A percentile compares a stretch with the other conserved stretches of the same genome.
phyloP scores from a whole-genome alignment of 2,888 invertebrate genomes.

The Himalopsyche anomala region DNA sequence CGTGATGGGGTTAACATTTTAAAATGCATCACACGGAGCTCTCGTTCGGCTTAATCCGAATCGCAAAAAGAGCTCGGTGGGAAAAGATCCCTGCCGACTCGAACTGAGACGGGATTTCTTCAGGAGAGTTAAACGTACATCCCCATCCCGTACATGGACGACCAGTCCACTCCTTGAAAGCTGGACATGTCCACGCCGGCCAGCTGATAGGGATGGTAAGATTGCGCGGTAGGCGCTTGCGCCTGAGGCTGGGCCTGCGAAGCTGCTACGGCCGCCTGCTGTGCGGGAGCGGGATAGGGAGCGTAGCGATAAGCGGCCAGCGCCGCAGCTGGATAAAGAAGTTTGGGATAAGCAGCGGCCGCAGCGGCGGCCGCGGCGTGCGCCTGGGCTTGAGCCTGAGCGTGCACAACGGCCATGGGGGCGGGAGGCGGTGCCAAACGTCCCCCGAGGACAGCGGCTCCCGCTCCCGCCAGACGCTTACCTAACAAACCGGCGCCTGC shows the following conservation, averaged over 20 bases:
- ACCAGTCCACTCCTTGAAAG: slow-evolving; percentile 95
- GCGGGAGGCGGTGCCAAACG: slow-evolving; percentile 75
- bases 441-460: slow-evolving; percentile 78
- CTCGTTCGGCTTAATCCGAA: background rate
- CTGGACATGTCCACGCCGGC: slow-evolving; percentile 95
- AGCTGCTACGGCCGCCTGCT: slow-evolving; percentile 71
- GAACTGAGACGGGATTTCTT: background rate
- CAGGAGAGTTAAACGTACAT: slow-evolving; percentile 86
- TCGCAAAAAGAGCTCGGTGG: background rate
- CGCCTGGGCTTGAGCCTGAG: slow-evolving; percentile 72
- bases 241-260: slow-evolving; percentile 79
- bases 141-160: slow-evolving; percentile 93
- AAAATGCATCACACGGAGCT: slow-evolving; percentile 23
- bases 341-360: slow-evolving; percentile 71
- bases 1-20: slow-evolving; percentile 31
- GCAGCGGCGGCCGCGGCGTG: slow-evolving; percentile 75
- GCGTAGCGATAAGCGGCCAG: slow-evolving; percentile 77
- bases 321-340: slow-evolving; percentile 69
- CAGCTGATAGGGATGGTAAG: slow-evolving; percentile 87
- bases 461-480: slow-evolving; percentile 78
- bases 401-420: slow-evolving; percentile 76
- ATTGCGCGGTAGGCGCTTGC: slow-evolving; percentile 82
- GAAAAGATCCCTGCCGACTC: too few relatives aligned
- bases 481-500: slow-evolving; percentile 83
- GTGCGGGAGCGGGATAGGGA: slow-evolving; percentile 68